These are phyloP conservation scores for Glaucomys volans DNA, from an alignment of 2,113 vertebrate species.

Conservation along the genomic window DNA sequence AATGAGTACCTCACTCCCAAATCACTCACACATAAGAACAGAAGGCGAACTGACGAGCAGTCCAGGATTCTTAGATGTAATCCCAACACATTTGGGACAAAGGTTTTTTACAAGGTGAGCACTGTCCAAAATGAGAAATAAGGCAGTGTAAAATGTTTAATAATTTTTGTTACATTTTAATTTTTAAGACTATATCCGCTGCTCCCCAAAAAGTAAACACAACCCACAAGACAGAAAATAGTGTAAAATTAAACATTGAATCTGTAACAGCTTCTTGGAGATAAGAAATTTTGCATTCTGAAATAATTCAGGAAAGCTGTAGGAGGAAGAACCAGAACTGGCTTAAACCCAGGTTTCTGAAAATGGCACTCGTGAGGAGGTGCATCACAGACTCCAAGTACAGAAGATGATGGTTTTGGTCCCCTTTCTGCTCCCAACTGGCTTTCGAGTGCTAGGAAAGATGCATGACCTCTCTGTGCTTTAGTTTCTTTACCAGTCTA, in stretches of 20 bases:
- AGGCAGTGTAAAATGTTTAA: neutral
- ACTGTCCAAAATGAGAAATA: conserved; percentile 17
- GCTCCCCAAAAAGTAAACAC: neutral
- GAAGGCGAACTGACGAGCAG: neutral
- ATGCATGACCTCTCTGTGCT: neutral
- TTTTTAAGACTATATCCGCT: neutral
- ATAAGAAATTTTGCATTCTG: conserved; percentile 27
- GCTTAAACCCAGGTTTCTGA: neutral
- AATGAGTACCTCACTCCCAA: neutral
- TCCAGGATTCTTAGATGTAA: neutral
- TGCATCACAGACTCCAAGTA: neutral
- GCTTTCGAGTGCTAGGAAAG: neutral
- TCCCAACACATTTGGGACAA: neutral
- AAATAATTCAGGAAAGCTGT: conserved; percentile 46
- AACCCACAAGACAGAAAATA: neutral
- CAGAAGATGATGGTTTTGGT: neutral
- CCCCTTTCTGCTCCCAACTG: neutral
- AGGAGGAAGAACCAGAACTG: neutral
- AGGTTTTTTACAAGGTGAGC: neutral
- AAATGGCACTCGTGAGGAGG: neutral
- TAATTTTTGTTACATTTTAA: neutral
- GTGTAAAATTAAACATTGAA: neutral
- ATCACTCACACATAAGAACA: neutral
- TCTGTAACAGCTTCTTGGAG: neutral
- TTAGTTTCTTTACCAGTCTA: too few relatives aligned